Evolutionary conservation across 2,888 invertebrate genomes (phyloP).

Genomic region (Lasioglossum figueresi): DNA sequence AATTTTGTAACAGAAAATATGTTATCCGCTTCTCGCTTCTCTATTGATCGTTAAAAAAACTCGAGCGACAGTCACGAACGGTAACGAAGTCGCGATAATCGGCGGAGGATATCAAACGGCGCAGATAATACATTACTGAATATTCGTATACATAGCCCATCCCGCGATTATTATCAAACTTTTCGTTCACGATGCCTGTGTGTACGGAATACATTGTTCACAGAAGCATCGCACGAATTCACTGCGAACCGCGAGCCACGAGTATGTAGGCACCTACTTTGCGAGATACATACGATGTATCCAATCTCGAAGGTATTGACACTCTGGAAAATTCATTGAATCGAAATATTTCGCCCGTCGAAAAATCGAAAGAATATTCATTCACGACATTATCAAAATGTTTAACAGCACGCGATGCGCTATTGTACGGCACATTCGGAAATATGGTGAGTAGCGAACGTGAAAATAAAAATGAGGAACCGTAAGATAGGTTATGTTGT

Average conservation of each 20-base stretch:
- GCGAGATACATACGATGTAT: background rate
- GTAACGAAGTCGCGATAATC: slow-evolving; percentile 16
- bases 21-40: slow-evolving; percentile 11
- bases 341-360: background rate
- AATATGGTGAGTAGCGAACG: slow-evolving; percentile 31
- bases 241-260: background rate
- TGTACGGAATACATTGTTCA: slow-evolving; percentile 9
- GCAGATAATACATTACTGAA: slow-evolving; percentile 14
- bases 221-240: slow-evolving; percentile 13
- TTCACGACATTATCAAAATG: slow-evolving; percentile 22
- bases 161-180: slow-evolving; percentile 17
- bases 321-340: background rate
- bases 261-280: background rate
- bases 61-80: slow-evolving; percentile 4
- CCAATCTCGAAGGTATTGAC: background rate
- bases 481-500: slow-evolving; percentile 35
- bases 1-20: slow-evolving; percentile 26
- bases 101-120: background rate
- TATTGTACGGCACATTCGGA: slow-evolving; percentile 17
- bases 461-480: background rate
- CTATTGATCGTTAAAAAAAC: slow-evolving; percentile 48
- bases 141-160: slow-evolving; percentile 1
- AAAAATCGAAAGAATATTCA: background rate
- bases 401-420: slow-evolving; percentile 2
- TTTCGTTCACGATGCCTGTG: background rate